These are phyloP conservation scores for Leptopilina clavipes DNA, from an alignment of 1,140 invertebrate genomes.

Conservation along the genomic window DNA sequence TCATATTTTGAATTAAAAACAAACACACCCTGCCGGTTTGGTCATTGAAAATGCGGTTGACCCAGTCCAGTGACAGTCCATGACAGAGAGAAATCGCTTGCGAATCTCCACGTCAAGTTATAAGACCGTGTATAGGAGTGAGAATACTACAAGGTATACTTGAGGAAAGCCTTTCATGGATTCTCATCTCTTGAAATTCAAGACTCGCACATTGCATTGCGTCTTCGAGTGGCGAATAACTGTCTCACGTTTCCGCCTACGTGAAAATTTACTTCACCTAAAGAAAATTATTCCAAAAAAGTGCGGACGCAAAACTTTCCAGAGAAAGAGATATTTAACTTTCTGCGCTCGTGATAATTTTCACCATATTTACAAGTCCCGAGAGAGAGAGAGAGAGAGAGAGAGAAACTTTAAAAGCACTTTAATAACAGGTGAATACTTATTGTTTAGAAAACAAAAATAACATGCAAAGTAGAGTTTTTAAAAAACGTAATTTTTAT, in stretches of 20 bases:
- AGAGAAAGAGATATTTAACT: background rate
- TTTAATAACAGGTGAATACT: background rate
- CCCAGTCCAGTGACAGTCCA: slow-evolving; percentile 59
- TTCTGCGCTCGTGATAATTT: background rate
- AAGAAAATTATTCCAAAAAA: slow-evolving; percentile 23
- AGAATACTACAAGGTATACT: slow-evolving; percentile 49
- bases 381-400: too few relatives aligned
- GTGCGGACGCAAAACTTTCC: background rate
- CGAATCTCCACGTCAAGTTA: slow-evolving; percentile 49
- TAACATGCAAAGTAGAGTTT: background rate
- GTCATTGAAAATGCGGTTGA: slow-evolving; percentile 55
- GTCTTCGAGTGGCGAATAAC: slow-evolving; percentile 37
- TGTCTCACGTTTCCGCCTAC: slow-evolving; percentile 45
- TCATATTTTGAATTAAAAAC: slow-evolving; percentile 8
- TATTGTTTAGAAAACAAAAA: slow-evolving; percentile 3
- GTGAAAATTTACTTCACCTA: slow-evolving; percentile 23
- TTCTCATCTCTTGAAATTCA: slow-evolving; percentile 50
- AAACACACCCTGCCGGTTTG: slow-evolving; percentile 21
- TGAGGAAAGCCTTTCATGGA: slow-evolving; percentile 49
- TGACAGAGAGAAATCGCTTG: slow-evolving; percentile 55
- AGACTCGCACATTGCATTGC: slow-evolving; percentile 45
- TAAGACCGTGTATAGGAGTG: background rate
- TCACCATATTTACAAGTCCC: too few relatives aligned
- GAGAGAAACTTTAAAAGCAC: background rate
- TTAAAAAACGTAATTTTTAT: too few relatives aligned